Percentiles rank a stretch among this genome's conserved stretches.
phyloP scores from a whole-genome alignment of 2,888 invertebrate species.

The Microplitis deprimator region DNA sequence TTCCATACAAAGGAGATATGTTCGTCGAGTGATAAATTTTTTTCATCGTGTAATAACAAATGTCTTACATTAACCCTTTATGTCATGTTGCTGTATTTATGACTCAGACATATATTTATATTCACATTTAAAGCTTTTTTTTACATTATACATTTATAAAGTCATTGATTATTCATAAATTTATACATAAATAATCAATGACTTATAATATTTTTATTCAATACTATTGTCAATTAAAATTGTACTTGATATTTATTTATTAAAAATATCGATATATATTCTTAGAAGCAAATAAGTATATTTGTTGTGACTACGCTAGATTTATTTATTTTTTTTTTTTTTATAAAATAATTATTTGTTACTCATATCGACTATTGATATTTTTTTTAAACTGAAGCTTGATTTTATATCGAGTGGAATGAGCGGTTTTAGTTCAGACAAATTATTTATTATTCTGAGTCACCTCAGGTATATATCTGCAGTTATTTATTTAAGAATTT shows the following conservation, averaged over 20 bases:
- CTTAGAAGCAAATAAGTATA: not conserved
- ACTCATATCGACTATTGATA: not conserved
- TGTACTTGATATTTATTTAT: not conserved
- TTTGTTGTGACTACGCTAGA: not conserved
- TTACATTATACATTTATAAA: not conserved
- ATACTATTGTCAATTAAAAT: conserved; percentile 1
- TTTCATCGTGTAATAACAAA: conserved; percentile 16
- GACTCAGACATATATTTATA: not conserved
- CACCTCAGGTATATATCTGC: too few species aligned
- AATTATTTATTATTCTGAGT: not conserved
- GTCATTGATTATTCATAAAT: not conserved
- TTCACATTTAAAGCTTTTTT: not conserved
- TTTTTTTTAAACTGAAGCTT: too few species aligned
- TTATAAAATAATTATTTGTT: not conserved
- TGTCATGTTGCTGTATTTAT: not conserved
- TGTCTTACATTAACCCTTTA: not conserved
- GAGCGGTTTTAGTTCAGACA: not conserved
- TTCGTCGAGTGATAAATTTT: not conserved
- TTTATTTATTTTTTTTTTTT: not conserved
- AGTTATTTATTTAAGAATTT: too few species aligned
- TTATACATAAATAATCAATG: not conserved
- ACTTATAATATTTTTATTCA: not conserved
- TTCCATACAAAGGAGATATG: not conserved
- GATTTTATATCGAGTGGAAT: not conserved
- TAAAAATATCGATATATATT: not conserved